These are phyloP conservation scores for Campylomormyrus numenius DNA, from an alignment of 2,113 vertebrate genomes.

Conservation along the genomic window DNA sequence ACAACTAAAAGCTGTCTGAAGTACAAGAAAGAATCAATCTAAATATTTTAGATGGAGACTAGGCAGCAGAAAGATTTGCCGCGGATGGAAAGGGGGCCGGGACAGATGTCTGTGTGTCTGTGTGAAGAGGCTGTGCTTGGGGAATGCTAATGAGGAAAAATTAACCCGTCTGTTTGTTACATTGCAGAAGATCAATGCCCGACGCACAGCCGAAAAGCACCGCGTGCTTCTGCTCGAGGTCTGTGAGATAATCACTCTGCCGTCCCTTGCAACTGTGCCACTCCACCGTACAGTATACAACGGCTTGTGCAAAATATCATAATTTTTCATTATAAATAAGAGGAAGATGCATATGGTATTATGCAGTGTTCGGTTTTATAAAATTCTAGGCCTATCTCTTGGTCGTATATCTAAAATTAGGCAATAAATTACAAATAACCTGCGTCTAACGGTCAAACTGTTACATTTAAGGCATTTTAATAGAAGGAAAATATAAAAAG, in stretches of 20 bases:
- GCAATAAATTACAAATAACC: background rate
- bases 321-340: background rate
- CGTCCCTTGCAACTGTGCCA: conserved; percentile 19
- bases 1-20: background rate
- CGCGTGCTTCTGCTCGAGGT: conserved; percentile 43
- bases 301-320: background rate
- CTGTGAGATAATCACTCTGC: conserved; percentile 60
- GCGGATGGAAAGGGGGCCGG: conserved; percentile 4
- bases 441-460: background rate
- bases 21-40: background rate
- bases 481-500: background rate
- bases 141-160: conserved; percentile 72
- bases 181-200: conserved; percentile 62
- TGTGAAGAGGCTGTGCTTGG: conserved; percentile 46
- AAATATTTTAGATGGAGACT: conserved; percentile 16
- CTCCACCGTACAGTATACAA: background rate
- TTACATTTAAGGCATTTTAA: background rate
- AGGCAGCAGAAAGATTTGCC: conserved; percentile 23
- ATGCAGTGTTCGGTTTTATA: background rate
- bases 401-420: background rate
- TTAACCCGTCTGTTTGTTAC: conserved; percentile 70
- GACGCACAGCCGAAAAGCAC: conserved; percentile 46
- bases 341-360: background rate
- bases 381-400: background rate
- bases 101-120: conserved; percentile 21